These are phyloP conservation scores for Rachycentron canadum DNA, from an alignment of 2,797 vertebrate species.

Conservation along the genomic window DNA sequence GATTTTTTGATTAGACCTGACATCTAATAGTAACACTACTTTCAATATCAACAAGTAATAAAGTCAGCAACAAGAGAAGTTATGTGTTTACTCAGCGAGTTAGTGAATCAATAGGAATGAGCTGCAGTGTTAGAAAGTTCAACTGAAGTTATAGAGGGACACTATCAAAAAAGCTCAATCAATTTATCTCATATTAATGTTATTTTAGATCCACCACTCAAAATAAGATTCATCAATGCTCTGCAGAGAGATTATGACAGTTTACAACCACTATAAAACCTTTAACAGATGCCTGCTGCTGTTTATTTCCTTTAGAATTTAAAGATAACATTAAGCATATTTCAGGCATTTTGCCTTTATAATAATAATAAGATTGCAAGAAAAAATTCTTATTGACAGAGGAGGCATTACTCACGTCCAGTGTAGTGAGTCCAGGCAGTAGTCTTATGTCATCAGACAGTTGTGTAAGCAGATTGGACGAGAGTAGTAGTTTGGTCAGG, in stretches of 20 bases:
- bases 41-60: not conserved
- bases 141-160: too few relatives aligned
- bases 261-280: not conserved
- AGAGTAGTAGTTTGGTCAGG: slow-evolving; percentile 92
- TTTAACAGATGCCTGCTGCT: not conserved
- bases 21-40: not conserved
- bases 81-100: not conserved
- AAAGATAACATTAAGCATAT: not conserved
- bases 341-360: too few relatives aligned
- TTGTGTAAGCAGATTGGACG: slow-evolving; percentile 91
- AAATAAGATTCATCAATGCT: not conserved
- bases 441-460: slow-evolving; percentile 92
- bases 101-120: not conserved
- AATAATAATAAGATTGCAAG: too few relatives aligned
- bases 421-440: slow-evolving; percentile 87
- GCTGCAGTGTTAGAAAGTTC: not conserved
- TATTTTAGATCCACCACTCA: not conserved
- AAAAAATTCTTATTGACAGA: too few relatives aligned
- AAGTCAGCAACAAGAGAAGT: not conserved
- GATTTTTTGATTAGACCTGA: not conserved
- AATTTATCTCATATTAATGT: not conserved
- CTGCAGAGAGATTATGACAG: not conserved
- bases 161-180: not conserved
- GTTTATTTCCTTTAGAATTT: not conserved
- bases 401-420: slow-evolving; percentile 90